Base-by-base conservation (phyloP, 2,797 vertebrate species). In the Momotus momota region DNA sequence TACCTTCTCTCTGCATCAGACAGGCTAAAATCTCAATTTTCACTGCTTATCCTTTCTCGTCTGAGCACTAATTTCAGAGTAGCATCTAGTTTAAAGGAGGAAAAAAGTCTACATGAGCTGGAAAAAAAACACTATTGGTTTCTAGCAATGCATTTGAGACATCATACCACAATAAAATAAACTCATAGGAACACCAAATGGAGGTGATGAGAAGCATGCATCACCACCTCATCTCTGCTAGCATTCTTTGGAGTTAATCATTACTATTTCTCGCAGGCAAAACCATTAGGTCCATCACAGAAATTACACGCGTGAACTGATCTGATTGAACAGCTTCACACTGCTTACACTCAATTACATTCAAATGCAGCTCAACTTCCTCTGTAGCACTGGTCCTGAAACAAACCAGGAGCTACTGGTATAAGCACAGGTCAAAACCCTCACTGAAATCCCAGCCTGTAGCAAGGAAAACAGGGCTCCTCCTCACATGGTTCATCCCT, bases 331-430 rank as follows among this genome's bases (percentile, higher is more conserved):
- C 35, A 10, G 84, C 67, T 87, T 27, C 86, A 73, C 9, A 3
- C 67, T 73, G 79, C 72, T 96, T 52, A 95, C 73, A 8, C 83
- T 92, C 93, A 79, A 93, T 82, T 84, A 92, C 83, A 48, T 54
- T 55, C 67, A 95, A 85, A 90, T 7, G 66, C 72, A 96, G 77
- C 87, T 78, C 82, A 81, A 88, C 64, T 52, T 71, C 31, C 86
- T 21, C 77, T 31, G 14, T 26, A 88, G 65, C 64, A 35, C 60
- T 25, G 12, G 46, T 41, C 72, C 67, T 22, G 27, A 40, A 70
- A 80, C 58, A 73, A 86, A 55, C 22, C 90, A 45, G 64, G 8
- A 79, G 91, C 74, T 81, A 41, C 40, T 48, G 43, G 49, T 16
- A 60, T 2, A 29, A 51, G 38, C 3, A 7, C 61, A 87, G 57